Conservation (phyloP, 2,113 vertebrate species). For the Mus musculus region GRCm39 chr1:111675001-111675500, state of each 20-base stretch:
- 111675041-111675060: neutral
- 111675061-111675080: neutral
- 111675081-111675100: neutral
- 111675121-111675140: neutral
- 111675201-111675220: neutral
- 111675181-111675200: too few relatives aligned
- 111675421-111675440: neutral
- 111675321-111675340: neutral
- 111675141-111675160: rapidly evolving
- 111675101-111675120: neutral
- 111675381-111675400: neutral
- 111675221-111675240: neutral
- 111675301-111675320: neutral
- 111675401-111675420: neutral
- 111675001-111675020: neutral
- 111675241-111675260: neutral
- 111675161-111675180: neutral
- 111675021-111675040: neutral
- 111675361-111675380: neutral
- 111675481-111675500: neutral
- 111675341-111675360: neutral
- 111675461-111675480: constrained; percentile 15
- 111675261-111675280: neutral
- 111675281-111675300: neutral
- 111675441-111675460: constrained; percentile 4